Evolutionary conservation across 2,888 invertebrate species (phyloP), one percentile per base, ranked within the genome.

Genomic region (Cephus nigrinus): DNA sequence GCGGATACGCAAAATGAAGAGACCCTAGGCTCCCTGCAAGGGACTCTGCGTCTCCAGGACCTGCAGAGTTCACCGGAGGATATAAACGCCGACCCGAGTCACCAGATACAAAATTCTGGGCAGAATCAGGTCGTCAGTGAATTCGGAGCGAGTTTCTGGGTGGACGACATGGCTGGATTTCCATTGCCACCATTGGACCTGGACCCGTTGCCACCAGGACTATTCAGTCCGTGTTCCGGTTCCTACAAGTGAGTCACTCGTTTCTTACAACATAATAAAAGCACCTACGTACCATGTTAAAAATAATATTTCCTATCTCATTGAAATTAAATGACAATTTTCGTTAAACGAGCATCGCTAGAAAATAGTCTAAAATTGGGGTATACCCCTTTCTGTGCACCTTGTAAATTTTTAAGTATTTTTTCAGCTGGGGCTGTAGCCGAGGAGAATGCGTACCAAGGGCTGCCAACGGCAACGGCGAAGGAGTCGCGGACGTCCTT

Each of bases 401-500:
- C 30, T 36, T 72, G 74, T 83, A 81, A 55, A 71, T 71, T 71
- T 71, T 83, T 12, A 83, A 82, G 80, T 73, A 30, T 81, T 78
- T 75, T 83, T 82, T 75, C 82, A 91, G 91, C 84, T 91, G 91
- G 91, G 90, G 90, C 5, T 91, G 91, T 80, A 85, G 90, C 69
- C 88, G 92, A 82, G 88, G 90, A 30, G 91, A 91, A 69, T 91
- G 91, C 81, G 85, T 93, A 91, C 92, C 93, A 85, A 92, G 92
- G 84, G 86, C 92, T 73, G 91, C 92, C 81, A 94, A 94, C 81
- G 93, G 93, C 82, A 93, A 94, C 78, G 94, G 95, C 82, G 92
- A 95, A 86, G 97, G 97, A 87, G 95, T 97, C 86, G 97, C 97
- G n/a, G 97, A 97, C 92, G 97, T 97, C 82, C 93, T 98, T 73